Base-by-base conservation (phyloP, 2,888 invertebrate genomes). In the Fragum whitleyi region DNA sequence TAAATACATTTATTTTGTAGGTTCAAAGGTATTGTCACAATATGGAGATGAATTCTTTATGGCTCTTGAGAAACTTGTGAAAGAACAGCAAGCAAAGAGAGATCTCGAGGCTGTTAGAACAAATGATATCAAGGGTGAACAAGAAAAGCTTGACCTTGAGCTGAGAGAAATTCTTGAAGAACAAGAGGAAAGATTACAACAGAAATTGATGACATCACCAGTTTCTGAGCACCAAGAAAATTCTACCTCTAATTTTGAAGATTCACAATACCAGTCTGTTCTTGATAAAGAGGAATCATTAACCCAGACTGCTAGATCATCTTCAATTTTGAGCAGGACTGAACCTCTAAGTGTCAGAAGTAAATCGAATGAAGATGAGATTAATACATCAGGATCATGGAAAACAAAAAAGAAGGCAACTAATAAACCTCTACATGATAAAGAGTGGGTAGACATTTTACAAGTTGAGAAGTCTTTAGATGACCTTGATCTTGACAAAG, bases 1-100 rank as follows among this genome's bases (percentile, higher is more conserved):
- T n/a, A n/a, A n/a, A n/a, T n/a, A n/a, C n/a, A n/a, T n/a, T n/a
- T 28, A 23, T 7, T 23, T 78, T 59, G 6, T 67, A 85, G 85
- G 85, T 55, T 77, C 85, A 7, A 77, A 75, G 28, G 87, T 86
- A 2, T 68, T 91, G 62, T 90, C 90, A 19, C 78, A 84, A 26
- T 92, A 87, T 87, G 91, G 91, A 6, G 87, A 89, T 69, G 88
- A 90, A 21, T 92, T 91, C 73, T 83, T 90, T 57, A 42, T 70
- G 57, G 77, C 87, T 2, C 73, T 92, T 9, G 88, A 91, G 61
- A 85, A 83, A 29, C 70, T 87, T 23, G 87, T 90, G 1, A 57
- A 57, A 28, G 71, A 86, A 9, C 86, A 89, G 55, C 90, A 91
- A 74, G 72, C 77, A 19, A 83, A 86, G 57, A 80, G 92, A 47